A percentile compares a stretch with the other conserved stretches of the same genome.
Conservation (phyloP, 1,140 invertebrate species). For the Diuraphis noxia region DNA sequence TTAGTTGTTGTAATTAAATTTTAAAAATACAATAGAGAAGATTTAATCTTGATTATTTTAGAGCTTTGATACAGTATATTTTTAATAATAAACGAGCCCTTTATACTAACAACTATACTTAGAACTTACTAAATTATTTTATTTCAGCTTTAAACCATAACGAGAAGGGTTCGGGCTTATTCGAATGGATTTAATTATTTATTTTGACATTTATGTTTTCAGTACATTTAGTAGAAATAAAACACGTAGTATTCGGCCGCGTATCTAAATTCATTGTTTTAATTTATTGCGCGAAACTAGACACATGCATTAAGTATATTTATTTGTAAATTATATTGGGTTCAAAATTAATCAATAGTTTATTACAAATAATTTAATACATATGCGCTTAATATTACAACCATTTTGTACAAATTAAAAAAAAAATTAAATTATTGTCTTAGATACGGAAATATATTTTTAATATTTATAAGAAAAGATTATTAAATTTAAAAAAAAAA, state of each 20-base stretch:
- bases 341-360: background rate
- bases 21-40: background rate
- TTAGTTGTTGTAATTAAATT: background rate
- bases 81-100: constrained; percentile 14
- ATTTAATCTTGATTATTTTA: constrained; percentile 19
- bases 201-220: constrained; percentile 37
- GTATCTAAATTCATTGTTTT: constrained; percentile 5
- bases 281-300: background rate
- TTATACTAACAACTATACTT: constrained; percentile 22
- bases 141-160: constrained; percentile 7
- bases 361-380: background rate
- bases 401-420: background rate
- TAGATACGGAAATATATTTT: too few species aligned
- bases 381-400: background rate
- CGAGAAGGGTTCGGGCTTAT: background rate
- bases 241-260: background rate
- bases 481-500: too few species aligned
- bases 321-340: background rate
- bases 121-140: constrained; percentile 30
- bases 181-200: constrained; percentile 16
- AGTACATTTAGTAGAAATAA: background rate
- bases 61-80: background rate
- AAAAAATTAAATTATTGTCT: too few species aligned
- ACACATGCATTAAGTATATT: background rate
- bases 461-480: too few species aligned